A percentile compares a stretch with the other conserved stretches of the same genome.
Conservation (phyloP, 2,113 vertebrate genomes). For the Tringa solitaria region DNA sequence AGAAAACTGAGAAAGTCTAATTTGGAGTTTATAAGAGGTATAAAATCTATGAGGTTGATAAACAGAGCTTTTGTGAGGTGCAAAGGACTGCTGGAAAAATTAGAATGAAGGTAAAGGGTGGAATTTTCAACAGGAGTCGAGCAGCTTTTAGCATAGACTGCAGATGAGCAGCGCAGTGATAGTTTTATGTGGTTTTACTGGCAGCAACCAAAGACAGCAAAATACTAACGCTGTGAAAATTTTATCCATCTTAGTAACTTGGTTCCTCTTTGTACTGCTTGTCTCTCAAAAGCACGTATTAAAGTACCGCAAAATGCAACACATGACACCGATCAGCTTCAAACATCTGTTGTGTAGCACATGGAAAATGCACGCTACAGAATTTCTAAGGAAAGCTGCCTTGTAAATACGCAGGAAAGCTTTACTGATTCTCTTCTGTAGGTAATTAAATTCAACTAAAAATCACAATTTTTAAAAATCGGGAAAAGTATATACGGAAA, state of each 20-base stretch:
- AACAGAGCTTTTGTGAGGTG: background rate
- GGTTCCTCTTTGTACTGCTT: background rate
- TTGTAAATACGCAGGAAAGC: conserved; percentile 41
- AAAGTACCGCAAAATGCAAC: conserved; percentile 48
- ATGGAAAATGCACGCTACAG: conserved; percentile 41
- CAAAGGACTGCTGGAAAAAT: background rate
- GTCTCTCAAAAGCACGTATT: conserved; percentile 40
- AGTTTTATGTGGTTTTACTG: background rate
- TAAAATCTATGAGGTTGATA: background rate
- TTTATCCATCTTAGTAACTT: background rate
- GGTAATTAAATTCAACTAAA: background rate
- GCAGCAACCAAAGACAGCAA: background rate
- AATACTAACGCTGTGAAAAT: background rate
- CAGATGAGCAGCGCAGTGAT: background rate
- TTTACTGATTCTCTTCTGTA: conserved; percentile 5
- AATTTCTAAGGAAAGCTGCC: conserved; percentile 64
- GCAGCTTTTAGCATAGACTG: background rate
- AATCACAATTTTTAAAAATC: background rate
- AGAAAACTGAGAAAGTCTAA: background rate
- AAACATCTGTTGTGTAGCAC: conserved; percentile 72
- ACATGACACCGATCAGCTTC: conserved; percentile 57
- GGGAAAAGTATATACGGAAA: background rate
- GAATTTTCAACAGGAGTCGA: background rate
- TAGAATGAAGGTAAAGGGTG: background rate
- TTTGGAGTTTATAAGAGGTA: background rate